Evolutionary conservation across 2,113 vertebrate species (phyloP).

Genomic region (Paradoxurus hermaphroditus): DNA sequence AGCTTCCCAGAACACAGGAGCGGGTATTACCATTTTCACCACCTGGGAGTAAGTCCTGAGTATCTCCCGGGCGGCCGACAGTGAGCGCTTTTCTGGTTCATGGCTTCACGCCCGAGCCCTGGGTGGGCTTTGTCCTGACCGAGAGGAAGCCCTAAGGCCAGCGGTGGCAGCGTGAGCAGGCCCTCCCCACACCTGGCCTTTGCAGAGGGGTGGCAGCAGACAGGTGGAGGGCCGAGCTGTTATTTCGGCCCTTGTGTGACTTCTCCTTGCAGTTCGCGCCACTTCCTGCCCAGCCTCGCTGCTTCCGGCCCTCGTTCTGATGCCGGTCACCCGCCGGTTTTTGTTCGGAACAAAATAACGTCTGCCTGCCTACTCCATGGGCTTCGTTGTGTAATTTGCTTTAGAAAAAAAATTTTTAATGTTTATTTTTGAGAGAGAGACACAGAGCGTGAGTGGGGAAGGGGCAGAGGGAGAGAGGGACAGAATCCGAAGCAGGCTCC

Average conservation of each 20-base stretch:
- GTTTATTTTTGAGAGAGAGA: too few relatives aligned
- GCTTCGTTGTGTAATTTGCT: background rate
- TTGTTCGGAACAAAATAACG: background rate
- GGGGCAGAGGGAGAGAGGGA: too few relatives aligned
- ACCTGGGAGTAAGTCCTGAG: background rate
- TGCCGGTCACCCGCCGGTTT: background rate
- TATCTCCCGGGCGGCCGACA: background rate
- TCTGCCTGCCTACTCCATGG: background rate
- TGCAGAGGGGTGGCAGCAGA: background rate
- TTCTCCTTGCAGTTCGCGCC: too few relatives aligned
- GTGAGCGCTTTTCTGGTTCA: background rate
- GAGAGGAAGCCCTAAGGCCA: background rate
- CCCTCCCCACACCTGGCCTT: background rate
- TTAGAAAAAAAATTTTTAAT: background rate
- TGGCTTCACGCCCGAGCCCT: accelerated
- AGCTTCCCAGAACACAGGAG: background rate
- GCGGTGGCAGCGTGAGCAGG: background rate
- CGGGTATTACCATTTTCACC: background rate
- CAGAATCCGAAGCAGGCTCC: too few relatives aligned
- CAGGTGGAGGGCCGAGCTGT: background rate
- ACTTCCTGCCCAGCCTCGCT: background rate
- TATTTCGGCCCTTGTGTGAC: too few relatives aligned
- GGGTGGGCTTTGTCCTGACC: background rate
- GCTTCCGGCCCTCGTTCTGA: background rate
- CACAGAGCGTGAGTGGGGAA: too few relatives aligned